These are phyloP conservation scores for Drosophila busckii DNA, from an alignment of 1,140 invertebrate genomes.

Conservation along the genomic window DNA sequence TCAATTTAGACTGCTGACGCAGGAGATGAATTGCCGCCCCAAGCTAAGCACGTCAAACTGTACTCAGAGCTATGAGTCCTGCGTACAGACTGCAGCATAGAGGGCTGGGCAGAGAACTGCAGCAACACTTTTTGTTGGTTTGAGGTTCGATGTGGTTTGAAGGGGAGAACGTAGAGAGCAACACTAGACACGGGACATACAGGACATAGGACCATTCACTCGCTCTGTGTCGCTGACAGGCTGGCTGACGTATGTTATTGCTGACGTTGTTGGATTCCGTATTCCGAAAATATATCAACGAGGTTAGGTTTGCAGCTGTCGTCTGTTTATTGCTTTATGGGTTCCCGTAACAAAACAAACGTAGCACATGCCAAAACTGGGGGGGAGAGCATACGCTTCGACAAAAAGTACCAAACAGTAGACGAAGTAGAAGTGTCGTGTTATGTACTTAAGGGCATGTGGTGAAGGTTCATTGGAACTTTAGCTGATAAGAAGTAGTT, in stretches of 20 bases:
- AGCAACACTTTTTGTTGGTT: conserved; percentile 20
- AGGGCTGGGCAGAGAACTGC: conserved; percentile 17
- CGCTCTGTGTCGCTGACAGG: neutral
- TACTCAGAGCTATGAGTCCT: conserved; percentile 5
- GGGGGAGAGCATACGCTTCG: neutral
- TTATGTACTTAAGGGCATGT: too few relatives aligned
- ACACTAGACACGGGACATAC: neutral
- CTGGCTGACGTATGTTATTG: conserved; percentile 19
- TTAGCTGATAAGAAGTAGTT: too few relatives aligned
- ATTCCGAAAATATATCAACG: conserved; percentile 26
- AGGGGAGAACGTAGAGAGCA: conserved; percentile 19
- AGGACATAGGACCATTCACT: too few relatives aligned
- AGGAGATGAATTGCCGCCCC: conserved; percentile 62
- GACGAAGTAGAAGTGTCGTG: too few relatives aligned
- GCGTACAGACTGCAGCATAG: conserved; percentile 30
- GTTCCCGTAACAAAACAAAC: conserved; percentile 8
- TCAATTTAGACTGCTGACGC: conserved; percentile 34
- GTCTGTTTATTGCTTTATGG: conserved; percentile 35
- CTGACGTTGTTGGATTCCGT: conserved; percentile 3
- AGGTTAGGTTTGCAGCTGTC: conserved; percentile 62
- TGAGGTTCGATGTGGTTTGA: conserved; percentile 45
- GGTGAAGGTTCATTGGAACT: too few relatives aligned
- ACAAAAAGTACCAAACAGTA: too few relatives aligned
- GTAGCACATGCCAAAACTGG: conserved; percentile 34
- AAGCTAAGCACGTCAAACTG: neutral